Evolutionary conservation across 1,140 invertebrate genomes (phyloP).

Genomic region (Parapsyche elsis): DNA sequence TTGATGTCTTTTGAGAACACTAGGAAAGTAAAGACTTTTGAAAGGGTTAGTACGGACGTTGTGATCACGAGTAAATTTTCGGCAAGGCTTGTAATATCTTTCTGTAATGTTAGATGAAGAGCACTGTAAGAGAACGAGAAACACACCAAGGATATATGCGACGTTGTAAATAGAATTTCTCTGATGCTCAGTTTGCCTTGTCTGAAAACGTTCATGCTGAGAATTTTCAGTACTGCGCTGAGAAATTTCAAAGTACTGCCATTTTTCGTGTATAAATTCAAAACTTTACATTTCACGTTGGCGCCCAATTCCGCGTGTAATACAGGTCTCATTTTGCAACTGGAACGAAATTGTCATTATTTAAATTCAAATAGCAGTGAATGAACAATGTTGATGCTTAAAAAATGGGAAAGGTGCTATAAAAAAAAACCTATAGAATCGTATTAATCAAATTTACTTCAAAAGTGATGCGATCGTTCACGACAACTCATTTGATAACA

Average conservation of each 20-base stretch:
- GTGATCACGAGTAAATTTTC: neutral
- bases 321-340: neutral
- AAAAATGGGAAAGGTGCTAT: no score
- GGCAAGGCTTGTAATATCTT: neutral
- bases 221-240: neutral
- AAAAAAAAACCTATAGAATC: no score
- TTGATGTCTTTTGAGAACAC: neutral
- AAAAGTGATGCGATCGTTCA: no score
- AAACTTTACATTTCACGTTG: neutral
- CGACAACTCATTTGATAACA: no score
- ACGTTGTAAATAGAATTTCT: neutral
- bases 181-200: neutral
- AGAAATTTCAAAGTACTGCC: neutral
- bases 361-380: neutral
- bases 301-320: neutral
- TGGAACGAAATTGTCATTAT: neutral
- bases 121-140: neutral
- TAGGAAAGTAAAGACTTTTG: neutral
- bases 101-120: neutral
- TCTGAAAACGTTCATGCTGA: neutral
- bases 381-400: no score
- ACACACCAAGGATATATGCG: neutral
- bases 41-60: neutral
- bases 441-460: no score
- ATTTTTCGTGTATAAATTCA: neutral